phyloP scores from a whole-genome alignment of 2,888 invertebrate species.

The Saturnia japonica region DNA sequence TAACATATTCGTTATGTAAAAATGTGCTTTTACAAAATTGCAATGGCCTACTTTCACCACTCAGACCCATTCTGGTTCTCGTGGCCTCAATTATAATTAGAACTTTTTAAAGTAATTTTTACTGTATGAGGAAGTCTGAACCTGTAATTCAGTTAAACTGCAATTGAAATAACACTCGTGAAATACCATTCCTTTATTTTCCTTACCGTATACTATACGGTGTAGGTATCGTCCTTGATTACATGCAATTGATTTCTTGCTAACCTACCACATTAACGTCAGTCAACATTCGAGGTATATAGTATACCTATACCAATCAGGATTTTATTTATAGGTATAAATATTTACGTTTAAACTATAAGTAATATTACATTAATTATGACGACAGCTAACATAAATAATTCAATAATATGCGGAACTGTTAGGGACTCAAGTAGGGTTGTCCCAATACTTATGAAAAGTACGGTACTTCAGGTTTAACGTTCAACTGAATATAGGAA shows the following conservation, averaged over 20 bases:
- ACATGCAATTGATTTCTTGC: not conserved
- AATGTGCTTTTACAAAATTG: too few relatives aligned
- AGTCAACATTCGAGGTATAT: not conserved
- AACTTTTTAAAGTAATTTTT: too few relatives aligned
- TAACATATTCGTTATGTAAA: too few relatives aligned
- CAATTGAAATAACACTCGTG: not conserved
- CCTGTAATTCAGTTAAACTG: not conserved
- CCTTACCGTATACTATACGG: not conserved
- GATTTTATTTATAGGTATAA: conserved; percentile 10
- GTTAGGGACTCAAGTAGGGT: not conserved
- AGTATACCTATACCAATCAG: conserved; percentile 3
- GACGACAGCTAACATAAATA: conserved; percentile 2
- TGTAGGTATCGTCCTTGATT: conserved; percentile 3
- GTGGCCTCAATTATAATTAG: not conserved
- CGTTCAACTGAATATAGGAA: not conserved
- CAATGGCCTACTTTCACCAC: too few relatives aligned
- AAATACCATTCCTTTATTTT: not conserved
- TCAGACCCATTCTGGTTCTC: too few relatives aligned
- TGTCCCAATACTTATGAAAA: not conserved
- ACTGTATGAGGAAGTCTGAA: not conserved
- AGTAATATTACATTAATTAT: not conserved
- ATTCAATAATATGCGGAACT: conserved; percentile 9
- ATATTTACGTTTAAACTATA: not conserved
- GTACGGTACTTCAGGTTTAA: not conserved
- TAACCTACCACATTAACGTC: conserved; percentile 9